Base-by-base conservation (phyloP, 2,888 invertebrate genomes). In the Pandemis cinnamomeana region DNA sequence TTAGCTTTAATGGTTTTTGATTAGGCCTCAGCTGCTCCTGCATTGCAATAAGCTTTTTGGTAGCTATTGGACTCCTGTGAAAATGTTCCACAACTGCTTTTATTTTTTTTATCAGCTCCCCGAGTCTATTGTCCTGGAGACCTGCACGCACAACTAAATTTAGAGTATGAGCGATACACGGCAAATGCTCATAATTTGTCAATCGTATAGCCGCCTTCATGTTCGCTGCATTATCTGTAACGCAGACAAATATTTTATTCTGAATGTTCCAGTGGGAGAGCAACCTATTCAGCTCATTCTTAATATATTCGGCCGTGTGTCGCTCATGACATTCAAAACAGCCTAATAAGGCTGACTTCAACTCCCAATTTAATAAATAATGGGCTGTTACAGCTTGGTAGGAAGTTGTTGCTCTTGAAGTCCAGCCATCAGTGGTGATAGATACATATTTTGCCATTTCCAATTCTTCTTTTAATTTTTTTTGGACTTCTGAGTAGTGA, bases 181-280 rank as follows among this genome's bases (percentile, higher is more conserved):
- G 77, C 63, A 81, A 79, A 79, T 81, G 78, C 63, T 80, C 78
- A 76, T 74, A 81, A 77, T 77, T 77, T 3, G 76, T 79, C 55
- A 80, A 78, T 67, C 78, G 77, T 78, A 82, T 77, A 76, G 81
- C 80, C 48, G 80, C 80, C 53, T 79, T 80, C 79, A 80, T 79
- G 48, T 82, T 82, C 20, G 79, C 80, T 78, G 82, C 80, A 71
- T 82, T 82, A 78, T 82, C 80, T 72, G 77, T 81, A 71, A 79
- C 77, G 75, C 77, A 78, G 71, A 77, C 76, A 78, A 71, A 76
- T 75, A 79, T 77, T 76, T 80, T 79, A 77, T 79, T 75, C 72
- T 77, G 67, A 72, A 79, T 78, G 67, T 53, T 71, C 78, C 75
- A 79, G 71, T 78, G 63, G 58, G 51, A 51, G 3, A 13, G 51